These are phyloP conservation scores for Drosophila sturtevanti DNA, from an alignment of 1,140 invertebrate species.

Conservation along the genomic window DNA sequence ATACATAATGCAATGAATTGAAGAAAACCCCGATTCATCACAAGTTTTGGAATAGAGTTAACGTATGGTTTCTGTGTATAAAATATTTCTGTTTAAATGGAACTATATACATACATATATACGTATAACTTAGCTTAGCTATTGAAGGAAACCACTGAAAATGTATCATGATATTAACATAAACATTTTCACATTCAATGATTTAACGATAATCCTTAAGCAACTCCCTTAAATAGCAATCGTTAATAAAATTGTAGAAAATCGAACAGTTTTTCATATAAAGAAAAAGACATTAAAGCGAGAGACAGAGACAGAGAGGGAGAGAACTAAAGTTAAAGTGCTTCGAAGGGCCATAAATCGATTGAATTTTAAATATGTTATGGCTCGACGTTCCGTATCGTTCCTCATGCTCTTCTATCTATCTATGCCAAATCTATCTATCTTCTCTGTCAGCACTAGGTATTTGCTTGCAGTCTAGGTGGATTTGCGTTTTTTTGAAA, in stretches of 20 bases:
- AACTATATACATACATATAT: too few relatives aligned
- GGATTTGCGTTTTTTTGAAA: slow-evolving; percentile 36
- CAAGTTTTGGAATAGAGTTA: too few relatives aligned
- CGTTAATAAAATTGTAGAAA: background rate
- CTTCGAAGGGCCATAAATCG: slow-evolving; percentile 40
- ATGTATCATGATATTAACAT: background rate
- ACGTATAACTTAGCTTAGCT: background rate
- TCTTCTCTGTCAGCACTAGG: background rate
- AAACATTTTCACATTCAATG: background rate
- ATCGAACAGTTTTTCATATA: background rate
- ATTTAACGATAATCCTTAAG: background rate
- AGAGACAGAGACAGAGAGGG: background rate
- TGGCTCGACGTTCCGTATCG: background rate
- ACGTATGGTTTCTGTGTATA: too few relatives aligned
- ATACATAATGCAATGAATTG: too few relatives aligned
- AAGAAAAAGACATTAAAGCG: background rate
- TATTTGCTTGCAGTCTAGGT: slow-evolving; percentile 36
- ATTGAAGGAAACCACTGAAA: background rate
- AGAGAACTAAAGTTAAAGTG: slow-evolving; percentile 6
- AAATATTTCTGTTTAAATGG: too few relatives aligned
- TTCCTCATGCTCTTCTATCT: background rate
- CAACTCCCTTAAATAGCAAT: background rate
- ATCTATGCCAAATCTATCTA: slow-evolving; percentile 8
- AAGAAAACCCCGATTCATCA: too few relatives aligned
- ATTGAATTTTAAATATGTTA: slow-evolving; percentile 57